Evolutionary conservation across 2,113 vertebrate species (phyloP).

Genomic region (Megaptera novaeangliae): DNA sequence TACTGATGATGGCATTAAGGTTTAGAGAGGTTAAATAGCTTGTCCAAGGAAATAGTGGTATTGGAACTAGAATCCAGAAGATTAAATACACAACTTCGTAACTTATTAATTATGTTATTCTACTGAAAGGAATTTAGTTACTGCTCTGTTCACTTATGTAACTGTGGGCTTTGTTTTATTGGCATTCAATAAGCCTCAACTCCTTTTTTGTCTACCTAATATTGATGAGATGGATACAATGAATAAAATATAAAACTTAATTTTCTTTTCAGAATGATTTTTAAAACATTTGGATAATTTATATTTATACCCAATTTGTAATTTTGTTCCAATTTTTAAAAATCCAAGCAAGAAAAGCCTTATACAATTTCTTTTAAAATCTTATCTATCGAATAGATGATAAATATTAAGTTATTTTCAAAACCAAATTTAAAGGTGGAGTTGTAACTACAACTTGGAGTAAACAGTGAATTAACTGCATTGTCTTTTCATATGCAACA

Average conservation of each 20-base stretch:
- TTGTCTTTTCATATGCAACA: background rate
- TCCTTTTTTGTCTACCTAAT: background rate
- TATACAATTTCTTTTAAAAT: background rate
- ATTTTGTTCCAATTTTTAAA: background rate
- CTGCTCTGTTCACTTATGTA: background rate
- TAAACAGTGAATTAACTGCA: background rate
- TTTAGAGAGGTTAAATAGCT: background rate
- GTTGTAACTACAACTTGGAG: background rate
- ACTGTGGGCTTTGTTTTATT: background rate
- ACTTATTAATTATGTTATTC: background rate
- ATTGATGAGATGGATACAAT: background rate
- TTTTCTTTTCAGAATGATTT: background rate
- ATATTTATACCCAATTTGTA: background rate
- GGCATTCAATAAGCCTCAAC: background rate
- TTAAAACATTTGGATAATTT: background rate
- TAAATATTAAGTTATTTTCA: slow-evolving; percentile 19
- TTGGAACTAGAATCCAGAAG: background rate
- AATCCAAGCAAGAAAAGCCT: background rate
- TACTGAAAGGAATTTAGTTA: background rate
- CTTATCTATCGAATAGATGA: background rate
- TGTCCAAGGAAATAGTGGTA: background rate
- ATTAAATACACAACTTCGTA: background rate
- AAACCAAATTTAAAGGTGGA: background rate
- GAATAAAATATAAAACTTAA: background rate
- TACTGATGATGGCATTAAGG: background rate